These are phyloP conservation scores for Rutpela maculata DNA, from an alignment of 2,888 invertebrate genomes.

Conservation along the genomic window DNA sequence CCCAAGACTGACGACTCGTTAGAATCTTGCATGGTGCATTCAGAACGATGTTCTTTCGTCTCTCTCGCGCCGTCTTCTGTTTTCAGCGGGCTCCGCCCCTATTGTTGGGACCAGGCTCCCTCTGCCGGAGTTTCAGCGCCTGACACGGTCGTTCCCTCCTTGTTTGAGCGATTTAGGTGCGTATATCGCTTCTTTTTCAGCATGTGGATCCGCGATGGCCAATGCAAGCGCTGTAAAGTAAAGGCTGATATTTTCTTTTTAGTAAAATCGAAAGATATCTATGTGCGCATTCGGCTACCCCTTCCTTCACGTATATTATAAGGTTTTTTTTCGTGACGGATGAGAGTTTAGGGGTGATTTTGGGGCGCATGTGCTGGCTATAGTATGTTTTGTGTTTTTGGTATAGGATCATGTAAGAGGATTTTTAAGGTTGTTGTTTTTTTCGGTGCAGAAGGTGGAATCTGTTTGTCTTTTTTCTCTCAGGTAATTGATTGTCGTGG, in stretches of 20 bases:
- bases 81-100: slow-evolving; percentile 80
- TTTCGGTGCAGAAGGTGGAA: slow-evolving; percentile 8
- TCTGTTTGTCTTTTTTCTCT: slow-evolving; percentile 14
- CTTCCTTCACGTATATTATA: slow-evolving; percentile 67
- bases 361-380: slow-evolving; percentile 65
- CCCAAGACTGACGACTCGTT: slow-evolving; percentile 76
- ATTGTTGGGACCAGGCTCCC: slow-evolving; percentile 74
- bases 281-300: slow-evolving; percentile 64
- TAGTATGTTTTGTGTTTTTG: slow-evolving; percentile 56
- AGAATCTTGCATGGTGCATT: slow-evolving; percentile 77
- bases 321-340: slow-evolving; percentile 69
- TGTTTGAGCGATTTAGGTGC: slow-evolving; percentile 36
- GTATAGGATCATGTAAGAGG: slow-evolving; percentile 45
- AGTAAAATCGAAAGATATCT: slow-evolving; percentile 74
- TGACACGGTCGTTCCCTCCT: slow-evolving; percentile 41
- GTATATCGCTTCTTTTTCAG: slow-evolving; percentile 45
- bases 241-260: slow-evolving; percentile 73
- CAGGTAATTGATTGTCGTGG: slow-evolving; percentile 1
- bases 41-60: slow-evolving; percentile 69
- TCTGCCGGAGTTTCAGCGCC: slow-evolving; percentile 63
- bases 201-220: slow-evolving; percentile 50
- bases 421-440: slow-evolving; percentile 48
- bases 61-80: slow-evolving; percentile 69
- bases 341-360: slow-evolving; percentile 66
- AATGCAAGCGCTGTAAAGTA: slow-evolving; percentile 59